Evolutionary conservation across 2,113 vertebrate species (phyloP), one percentile per base, ranked within the genome.

Genomic region (Silurus asotus): DNA sequence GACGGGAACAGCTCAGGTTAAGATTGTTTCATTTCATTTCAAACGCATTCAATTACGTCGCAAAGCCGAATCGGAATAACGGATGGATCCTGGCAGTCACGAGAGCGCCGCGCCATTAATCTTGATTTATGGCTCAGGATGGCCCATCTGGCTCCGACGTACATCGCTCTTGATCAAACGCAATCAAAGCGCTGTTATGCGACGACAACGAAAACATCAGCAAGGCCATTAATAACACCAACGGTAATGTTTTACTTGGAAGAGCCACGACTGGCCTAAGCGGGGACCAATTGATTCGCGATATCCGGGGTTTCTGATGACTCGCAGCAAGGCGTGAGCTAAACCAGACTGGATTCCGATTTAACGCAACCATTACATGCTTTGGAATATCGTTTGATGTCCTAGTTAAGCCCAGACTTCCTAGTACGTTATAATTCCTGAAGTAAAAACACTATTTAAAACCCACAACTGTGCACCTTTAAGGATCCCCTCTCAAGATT

Each of bases 91-190:
- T 62, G 49, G 58, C 59, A 86, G 75, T 91, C 92, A 90, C 89
- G 88, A 82, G 51, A 67, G 72, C 23, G 84, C 56, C 15, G 86
- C 48, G 82, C 88, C 83, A 87, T 91, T 91, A 84, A 84, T 91
- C 82, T 88, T 90, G 89, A 92, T 93, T 91, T 91, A 89, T 89
- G 88, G 77, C 81, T 53, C 69, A 19, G 64, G 89, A 82, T 89
- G 77, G 88, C 88, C 88, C 89, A 84, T 74, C 13, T 80, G 87
- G 82, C 79, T 62, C n/a, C 75, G 82, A 25, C 49, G 85, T 76
- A 85, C 89, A 90, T 85, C 64, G 70, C 59, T 88, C 89, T 87
- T 88, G 65, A 84, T 84, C 53, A 87, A 88, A 88, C 84, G 69
- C 83, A 88, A 83, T 88, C 87, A 91, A 87, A 76, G 76, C 78